Evolutionary conservation across 2,797 vertebrate species (phyloP).

Genomic region (Mycteria americana): DNA sequence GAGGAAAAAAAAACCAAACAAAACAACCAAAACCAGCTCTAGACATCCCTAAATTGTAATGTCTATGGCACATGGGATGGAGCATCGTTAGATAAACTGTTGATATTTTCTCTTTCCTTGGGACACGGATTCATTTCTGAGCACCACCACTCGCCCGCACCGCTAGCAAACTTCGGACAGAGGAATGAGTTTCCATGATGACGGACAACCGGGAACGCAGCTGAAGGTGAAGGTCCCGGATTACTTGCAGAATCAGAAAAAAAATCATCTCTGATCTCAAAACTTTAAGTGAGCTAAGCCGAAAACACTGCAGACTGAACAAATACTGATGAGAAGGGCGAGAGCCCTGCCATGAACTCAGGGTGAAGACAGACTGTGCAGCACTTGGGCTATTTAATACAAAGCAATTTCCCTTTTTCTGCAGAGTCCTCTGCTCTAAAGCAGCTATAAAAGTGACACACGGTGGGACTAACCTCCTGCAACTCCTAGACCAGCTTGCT

Average conservation of each 20-base stretch:
- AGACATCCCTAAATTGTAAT: background rate
- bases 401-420: background rate
- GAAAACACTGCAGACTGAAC: fast-evolving
- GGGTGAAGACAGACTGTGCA: background rate
- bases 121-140: background rate
- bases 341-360: background rate
- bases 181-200: background rate
- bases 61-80: background rate
- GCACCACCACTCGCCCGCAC: fast-evolving
- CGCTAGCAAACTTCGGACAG: fast-evolving
- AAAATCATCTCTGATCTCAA: background rate
- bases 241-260: background rate
- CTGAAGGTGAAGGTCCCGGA: fast-evolving
- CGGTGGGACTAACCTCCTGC: background rate
- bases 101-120: background rate
- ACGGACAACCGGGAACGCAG: fast-evolving
- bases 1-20: background rate
- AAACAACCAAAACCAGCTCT: too few species aligned
- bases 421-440: background rate
- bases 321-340: background rate
- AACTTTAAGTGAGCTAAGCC: background rate
- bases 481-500: background rate
- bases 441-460: background rate
- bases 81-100: background rate
- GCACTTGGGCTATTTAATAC: background rate